phyloP scores from a whole-genome alignment of 53 echinoderm and acorn worm genomes.

The Arbacia lixula region DNA sequence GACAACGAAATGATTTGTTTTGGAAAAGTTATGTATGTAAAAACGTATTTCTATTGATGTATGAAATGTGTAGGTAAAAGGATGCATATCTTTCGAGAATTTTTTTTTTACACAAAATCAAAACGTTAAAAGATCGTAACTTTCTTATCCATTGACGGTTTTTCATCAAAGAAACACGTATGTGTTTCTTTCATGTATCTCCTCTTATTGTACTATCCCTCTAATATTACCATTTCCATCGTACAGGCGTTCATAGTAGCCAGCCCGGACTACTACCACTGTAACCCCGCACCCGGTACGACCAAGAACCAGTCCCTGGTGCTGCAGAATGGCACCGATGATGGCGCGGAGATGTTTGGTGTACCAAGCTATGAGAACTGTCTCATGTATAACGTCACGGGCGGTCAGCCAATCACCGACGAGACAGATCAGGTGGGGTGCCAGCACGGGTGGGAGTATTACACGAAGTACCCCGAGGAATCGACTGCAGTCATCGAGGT shows the following conservation, averaged over 20 bases:
- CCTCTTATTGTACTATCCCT: too few species aligned
- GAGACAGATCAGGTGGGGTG: conserved; percentile 51
- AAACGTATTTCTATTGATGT: too few species aligned
- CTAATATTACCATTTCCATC: too few species aligned
- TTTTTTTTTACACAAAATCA: too few species aligned
- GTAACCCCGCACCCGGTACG: conserved; percentile 7
- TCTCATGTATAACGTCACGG: conserved; percentile 45
- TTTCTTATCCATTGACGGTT: too few species aligned
- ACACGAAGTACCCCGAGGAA: conserved; percentile 60
- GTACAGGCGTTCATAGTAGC: conserved; percentile 8
- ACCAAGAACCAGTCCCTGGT: not conserved
- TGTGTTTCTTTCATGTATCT: too few species aligned
- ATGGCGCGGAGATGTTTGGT: conserved; percentile 6
- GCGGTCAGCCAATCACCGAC: conserved; percentile 12
- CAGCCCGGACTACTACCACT: conserved; percentile 25
- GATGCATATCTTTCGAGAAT: too few species aligned
- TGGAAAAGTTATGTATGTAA: too few species aligned
- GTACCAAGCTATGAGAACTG: conserved; percentile 37
- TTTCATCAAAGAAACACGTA: too few species aligned
- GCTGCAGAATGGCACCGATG: conserved; percentile 12
- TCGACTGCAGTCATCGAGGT: conserved; percentile 85
- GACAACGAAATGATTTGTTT: too few species aligned
- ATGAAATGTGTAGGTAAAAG: too few species aligned
- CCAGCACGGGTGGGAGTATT: conserved; percentile 64
- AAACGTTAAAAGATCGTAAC: too few species aligned